phyloP scores from a whole-genome alignment of 2,797 vertebrate genomes.

The Enteromius mattozi region DNA sequence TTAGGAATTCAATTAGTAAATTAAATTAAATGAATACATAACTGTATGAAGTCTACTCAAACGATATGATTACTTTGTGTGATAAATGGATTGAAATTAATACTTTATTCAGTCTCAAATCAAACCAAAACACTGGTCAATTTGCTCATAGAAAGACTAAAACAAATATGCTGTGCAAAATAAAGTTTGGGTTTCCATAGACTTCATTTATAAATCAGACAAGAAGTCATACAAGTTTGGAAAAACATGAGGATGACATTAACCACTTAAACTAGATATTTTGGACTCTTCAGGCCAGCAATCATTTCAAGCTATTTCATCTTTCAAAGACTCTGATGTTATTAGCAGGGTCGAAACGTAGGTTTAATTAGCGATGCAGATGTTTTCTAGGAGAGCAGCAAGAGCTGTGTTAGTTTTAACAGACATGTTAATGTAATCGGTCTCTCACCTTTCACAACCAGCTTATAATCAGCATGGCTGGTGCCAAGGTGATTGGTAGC shows the following conservation, averaged over 20 bases:
- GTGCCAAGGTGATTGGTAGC: slow-evolving; percentile 94
- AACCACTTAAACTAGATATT: background rate
- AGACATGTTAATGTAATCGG: slow-evolving; percentile 18
- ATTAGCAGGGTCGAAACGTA: slow-evolving; percentile 18
- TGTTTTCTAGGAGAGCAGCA: slow-evolving; percentile 26
- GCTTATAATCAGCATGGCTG: slow-evolving; percentile 92
- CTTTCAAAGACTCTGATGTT: slow-evolving; percentile 2
- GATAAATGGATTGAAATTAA: background rate
- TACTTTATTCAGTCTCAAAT: background rate
- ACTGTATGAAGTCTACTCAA: background rate
- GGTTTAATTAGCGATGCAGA: slow-evolving; percentile 11
- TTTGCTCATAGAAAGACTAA: background rate
- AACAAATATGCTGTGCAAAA: background rate
- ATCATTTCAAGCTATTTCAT: background rate
- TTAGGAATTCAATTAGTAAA: background rate
- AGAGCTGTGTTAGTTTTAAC: slow-evolving; percentile 22
- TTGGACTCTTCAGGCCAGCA: background rate
- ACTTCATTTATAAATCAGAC: background rate
- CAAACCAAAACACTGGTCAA: background rate
- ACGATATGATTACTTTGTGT: background rate
- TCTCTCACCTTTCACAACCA: slow-evolving; percentile 95
- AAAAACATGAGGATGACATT: background rate
- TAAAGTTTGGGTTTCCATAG: background rate
- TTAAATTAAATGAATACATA: background rate
- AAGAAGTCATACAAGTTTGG: background rate